These are phyloP conservation scores for Ardeotis arabs DNA, from an alignment of 2,113 vertebrate species.

Conservation along the genomic window DNA sequence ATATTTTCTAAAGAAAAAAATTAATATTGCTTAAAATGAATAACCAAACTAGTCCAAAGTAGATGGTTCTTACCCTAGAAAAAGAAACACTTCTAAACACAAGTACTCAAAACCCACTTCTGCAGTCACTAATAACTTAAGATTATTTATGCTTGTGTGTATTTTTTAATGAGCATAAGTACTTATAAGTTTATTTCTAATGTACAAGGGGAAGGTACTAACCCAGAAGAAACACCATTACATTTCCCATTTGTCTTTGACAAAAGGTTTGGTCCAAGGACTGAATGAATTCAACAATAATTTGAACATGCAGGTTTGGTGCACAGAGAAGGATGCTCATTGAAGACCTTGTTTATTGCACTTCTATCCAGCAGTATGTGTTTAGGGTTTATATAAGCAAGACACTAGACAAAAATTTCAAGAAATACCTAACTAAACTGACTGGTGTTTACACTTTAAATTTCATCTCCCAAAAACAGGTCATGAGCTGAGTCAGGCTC, in stretches of 20 bases:
- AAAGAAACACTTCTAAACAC: neutral
- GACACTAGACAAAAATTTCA: constrained; percentile 17
- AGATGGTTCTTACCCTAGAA: neutral
- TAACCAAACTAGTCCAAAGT: neutral
- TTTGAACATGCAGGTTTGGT: neutral
- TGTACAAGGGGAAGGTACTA: neutral
- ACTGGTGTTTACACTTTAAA: constrained; percentile 40
- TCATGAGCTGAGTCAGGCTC: constrained; percentile 23
- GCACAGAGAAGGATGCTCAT: neutral
- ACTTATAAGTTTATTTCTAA: neutral
- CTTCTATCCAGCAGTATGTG: constrained; percentile 51
- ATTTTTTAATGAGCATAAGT: constrained; percentile 1
- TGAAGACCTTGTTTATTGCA: constrained; percentile 67
- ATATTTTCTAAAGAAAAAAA: neutral
- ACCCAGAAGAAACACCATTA: neutral
- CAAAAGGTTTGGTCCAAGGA: neutral
- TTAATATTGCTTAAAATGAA: neutral
- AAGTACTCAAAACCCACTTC: neutral
- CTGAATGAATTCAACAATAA: neutral
- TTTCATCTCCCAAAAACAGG: constrained; percentile 59
- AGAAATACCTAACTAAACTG: neutral
- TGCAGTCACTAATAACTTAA: neutral
- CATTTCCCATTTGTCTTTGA: neutral
- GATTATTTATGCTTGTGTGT: neutral
- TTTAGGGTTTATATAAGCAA: constrained; percentile 22